Evolutionary conservation across 2,113 vertebrate species (phyloP), one percentile per base, ranked within the genome.

Genomic region (Psilopsiagon aymara): DNA sequence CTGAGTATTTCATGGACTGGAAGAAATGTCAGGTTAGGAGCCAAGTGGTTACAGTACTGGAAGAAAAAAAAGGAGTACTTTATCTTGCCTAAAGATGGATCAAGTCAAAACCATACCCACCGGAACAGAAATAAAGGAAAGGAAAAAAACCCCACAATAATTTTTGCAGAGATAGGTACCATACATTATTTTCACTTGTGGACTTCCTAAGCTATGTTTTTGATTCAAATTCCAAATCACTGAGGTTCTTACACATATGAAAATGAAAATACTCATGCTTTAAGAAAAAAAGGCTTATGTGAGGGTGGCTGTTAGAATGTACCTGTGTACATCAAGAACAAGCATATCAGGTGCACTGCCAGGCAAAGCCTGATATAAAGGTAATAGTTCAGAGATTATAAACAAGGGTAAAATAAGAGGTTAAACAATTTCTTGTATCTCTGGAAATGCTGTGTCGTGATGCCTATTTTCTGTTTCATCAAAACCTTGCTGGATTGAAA

Each of bases 281-380:
- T 35, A 88, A 81, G 31, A 15, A 90, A 84, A 73, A 83, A 57
- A 53, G n/a, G 16, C 13, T 86, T 90, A 28, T 51, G 35, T 60
- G 29, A 84, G 11, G 28, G 6, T 64, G 17, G 53, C 77, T 69
- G 47, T 41, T 63, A 47, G 20, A 80, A 87, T 59, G 33, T 28
- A 86, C n/a, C 55, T 78, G 37, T 3, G 0, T 49, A 88, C 21
- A 7, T 55, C 52, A 79, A 46, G 24, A n/a, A 74, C 57, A 39
- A 59, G 82, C 7, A 5, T 25, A 75, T 1, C 2, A 2, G 28
- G 44, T 80, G 39, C 47, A 76, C 47, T 17, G 41, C 33, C 52
- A 91, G 44, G 53, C 57, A 82, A 79, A 91, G 25, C 12, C 51
- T 20, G 29, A 70, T 63, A 90, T 53, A 85, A 92, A 92, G 39